Percentiles rank a stretch among this genome's conserved stretches.
These are phyloP conservation scores for Erpornis zantholeuca DNA, from an alignment of 2,113 vertebrate species.

Conservation along the genomic window DNA sequence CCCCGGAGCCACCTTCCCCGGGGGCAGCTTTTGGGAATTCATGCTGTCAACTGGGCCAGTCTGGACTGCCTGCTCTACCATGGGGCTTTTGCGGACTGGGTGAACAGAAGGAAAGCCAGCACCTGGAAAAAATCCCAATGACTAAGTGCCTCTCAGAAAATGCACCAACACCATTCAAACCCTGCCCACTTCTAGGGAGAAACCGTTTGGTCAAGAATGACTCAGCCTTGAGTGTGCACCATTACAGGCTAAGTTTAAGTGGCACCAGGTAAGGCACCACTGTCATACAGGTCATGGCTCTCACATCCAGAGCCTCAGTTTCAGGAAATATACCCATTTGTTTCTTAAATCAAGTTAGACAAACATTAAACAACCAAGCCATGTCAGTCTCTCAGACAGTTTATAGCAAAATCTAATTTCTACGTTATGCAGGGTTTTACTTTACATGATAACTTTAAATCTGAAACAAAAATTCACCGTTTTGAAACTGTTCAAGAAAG, in stretches of 20 bases:
- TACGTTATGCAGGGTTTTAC: neutral
- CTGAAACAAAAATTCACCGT: neutral
- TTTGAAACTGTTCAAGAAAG: neutral
- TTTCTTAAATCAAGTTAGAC: neutral
- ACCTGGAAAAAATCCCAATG: slow-evolving; percentile 63
- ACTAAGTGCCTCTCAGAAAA: neutral
- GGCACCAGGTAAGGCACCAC: neutral
- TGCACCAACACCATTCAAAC: neutral
- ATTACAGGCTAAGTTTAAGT: neutral
- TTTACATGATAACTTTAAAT: neutral
- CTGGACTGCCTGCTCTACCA: slow-evolving; percentile 97
- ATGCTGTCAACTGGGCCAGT: slow-evolving; percentile 79
- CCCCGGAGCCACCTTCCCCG: slow-evolving; percentile 61
- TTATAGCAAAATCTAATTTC: neutral
- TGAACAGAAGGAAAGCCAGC: slow-evolving; percentile 74
- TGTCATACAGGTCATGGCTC: neutral
- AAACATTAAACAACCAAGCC: neutral
- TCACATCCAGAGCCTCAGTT: neutral
- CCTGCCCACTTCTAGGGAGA: slow-evolving; percentile 6
- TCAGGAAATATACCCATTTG: neutral
- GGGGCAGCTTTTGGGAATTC: slow-evolving; percentile 71
- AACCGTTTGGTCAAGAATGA: neutral
- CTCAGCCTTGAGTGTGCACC: neutral
- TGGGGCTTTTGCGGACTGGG: slow-evolving; percentile 83
- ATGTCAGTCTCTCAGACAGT: neutral